phyloP scores from a whole-genome alignment of 2,797 vertebrate species.

The Eulemur albifrons region DNA sequence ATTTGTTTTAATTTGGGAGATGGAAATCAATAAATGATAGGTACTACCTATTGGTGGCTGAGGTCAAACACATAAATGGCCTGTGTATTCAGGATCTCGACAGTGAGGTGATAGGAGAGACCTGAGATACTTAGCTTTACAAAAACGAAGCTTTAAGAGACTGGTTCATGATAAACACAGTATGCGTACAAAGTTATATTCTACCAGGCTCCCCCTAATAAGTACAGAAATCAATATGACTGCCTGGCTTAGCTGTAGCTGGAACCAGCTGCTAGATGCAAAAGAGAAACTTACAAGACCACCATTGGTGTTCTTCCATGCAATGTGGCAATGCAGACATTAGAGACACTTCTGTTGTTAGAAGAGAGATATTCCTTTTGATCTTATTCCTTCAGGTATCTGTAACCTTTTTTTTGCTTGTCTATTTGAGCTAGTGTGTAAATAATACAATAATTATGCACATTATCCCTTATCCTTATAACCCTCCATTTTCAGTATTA shows the following conservation, averaged over 20 bases:
- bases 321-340: neutral
- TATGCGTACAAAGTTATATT: neutral
- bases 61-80: neutral
- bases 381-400: neutral
- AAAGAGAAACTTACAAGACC: neutral
- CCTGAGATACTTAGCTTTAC: neutral
- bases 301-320: neutral
- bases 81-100: neutral
- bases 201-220: neutral
- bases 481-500: neutral
- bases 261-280: neutral
- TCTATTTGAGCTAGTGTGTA: neutral
- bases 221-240: neutral
- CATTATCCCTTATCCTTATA: neutral
- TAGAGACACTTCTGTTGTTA: neutral
- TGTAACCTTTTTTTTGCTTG: neutral
- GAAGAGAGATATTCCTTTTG: neutral
- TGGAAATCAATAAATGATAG: neutral
- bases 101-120: neutral
- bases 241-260: neutral
- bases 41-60: neutral
- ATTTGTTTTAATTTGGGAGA: neutral
- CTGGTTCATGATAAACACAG: neutral
- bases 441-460: constrained; percentile 3
- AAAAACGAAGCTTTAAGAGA: neutral